These are phyloP conservation scores for Sarcophaga variegata DNA, from an alignment of 2,888 invertebrate species.

Conservation along the genomic window DNA sequence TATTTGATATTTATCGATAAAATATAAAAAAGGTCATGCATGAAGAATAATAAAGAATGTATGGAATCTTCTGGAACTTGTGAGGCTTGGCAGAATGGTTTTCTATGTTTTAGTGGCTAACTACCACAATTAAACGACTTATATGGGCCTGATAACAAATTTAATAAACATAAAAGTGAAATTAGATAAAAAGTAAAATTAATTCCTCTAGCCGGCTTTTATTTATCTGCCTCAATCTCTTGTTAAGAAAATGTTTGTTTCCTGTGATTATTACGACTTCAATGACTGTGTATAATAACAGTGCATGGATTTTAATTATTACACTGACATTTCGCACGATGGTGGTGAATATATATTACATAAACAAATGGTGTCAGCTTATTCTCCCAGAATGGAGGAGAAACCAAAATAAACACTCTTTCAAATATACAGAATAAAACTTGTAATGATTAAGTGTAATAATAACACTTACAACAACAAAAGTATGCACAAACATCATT, in stretches of 20 bases:
- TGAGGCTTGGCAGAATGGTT: too few species aligned
- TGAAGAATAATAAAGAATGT: too few species aligned
- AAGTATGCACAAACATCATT: slow-evolving; percentile 15
- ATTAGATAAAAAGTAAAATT: background rate
- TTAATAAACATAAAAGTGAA: slow-evolving; percentile 1
- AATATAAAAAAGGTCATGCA: too few species aligned
- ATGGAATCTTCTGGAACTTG: too few species aligned
- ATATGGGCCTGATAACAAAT: slow-evolving; percentile 28
- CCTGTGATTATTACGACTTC: slow-evolving; percentile 17
- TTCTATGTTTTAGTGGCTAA: slow-evolving; percentile 2
- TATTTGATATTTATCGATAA: slow-evolving; percentile 25
- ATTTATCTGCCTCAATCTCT: slow-evolving; percentile 50
- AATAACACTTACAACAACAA: background rate
- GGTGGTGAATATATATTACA: slow-evolving; percentile 29
- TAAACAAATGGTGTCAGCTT: slow-evolving; percentile 68
- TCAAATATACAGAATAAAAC: slow-evolving; percentile 39
- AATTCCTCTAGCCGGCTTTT: background rate
- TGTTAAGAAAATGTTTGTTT: slow-evolving; percentile 33
- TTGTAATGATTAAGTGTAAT: slow-evolving; percentile 53
- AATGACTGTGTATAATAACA: background rate
- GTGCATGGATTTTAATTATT: background rate
- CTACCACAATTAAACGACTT: slow-evolving; percentile 61
- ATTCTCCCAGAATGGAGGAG: slow-evolving; percentile 29
- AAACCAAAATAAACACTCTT: too few species aligned
- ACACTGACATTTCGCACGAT: too few species aligned